Base-by-base conservation (phyloP, 2,797 vertebrate species). In the Phrynocephalus forsythii region DNA sequence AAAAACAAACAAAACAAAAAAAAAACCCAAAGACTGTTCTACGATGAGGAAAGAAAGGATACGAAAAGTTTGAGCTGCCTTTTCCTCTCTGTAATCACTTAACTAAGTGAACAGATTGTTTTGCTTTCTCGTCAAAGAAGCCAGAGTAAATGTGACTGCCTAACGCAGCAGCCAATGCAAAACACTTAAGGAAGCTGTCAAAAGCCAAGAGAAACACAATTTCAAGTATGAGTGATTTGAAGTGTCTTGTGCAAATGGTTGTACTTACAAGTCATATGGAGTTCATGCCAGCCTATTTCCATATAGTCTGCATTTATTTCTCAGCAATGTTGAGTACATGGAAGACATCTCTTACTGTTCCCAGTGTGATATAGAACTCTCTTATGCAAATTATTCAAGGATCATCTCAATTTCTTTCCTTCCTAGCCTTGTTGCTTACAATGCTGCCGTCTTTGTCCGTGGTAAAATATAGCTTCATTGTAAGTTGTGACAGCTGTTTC, bases 221-320 rank as follows among this genome's bases (percentile, higher is more conserved):
- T 93, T 91, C 76, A 86, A 52, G n/a, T 69, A 0, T 89, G 90
- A 92, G 50, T 88, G 89, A 89, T 66, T 84, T 90, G 69, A 90
- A 92, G 15, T 82, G 33, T 68, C 7, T 88, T 50, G 88, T 82
- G 52, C 89, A 91, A 89, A 88, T 87, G 38, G 83, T 87, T 90
- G 30, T 72, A 16, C 1, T 76, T 78, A 13, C 10, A 88, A 88
- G 82, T 91, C 91, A 91, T 91, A 83, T 76, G 16, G 48, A 82
- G 66, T 91, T 92, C 85, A 20, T 1, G 1, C 2, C 38, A 15
- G 56, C 52, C 22, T 38, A 86, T 86, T 86, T 79, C 85, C 63
- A 16, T 82, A 7, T 88, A 26, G 80, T 71, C 92, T 73, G 52
- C 73, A 75, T 80, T 92, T 69, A 76, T 87, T 87, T 9, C 80